phyloP scores from a whole-genome alignment of 2,888 invertebrate species.

The Timema podura region DNA sequence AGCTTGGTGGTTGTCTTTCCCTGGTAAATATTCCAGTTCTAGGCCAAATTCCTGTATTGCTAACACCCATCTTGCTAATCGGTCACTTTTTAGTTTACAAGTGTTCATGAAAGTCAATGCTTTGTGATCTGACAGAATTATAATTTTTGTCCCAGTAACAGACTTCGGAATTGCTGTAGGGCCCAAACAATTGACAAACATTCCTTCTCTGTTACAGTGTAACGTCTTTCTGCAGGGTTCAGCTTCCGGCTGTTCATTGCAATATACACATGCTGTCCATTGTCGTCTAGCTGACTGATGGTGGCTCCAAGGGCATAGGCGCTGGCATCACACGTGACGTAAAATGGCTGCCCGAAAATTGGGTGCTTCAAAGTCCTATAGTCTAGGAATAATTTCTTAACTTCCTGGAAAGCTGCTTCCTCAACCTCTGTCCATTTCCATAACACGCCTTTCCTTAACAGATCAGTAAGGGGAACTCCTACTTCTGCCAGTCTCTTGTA shows the following conservation, averaged over 20 bases:
- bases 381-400: neutral
- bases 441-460: too few relatives aligned
- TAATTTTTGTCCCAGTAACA: neutral
- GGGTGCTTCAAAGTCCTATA: conserved; percentile 28
- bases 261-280: neutral
- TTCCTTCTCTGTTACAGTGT: conserved; percentile 5
- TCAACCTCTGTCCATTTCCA: too few relatives aligned
- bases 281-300: conserved; percentile 14
- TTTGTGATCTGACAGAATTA: neutral
- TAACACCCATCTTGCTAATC: neutral
- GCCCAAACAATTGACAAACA: conserved; percentile 7
- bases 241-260: neutral
- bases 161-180: neutral
- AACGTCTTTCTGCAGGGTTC: neutral
- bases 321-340: conserved; percentile 30
- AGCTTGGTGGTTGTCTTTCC: neutral
- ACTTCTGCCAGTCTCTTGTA: too few relatives aligned
- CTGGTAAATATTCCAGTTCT: neutral
- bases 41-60: conserved; percentile 5
- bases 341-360: conserved; percentile 28
- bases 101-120: neutral
- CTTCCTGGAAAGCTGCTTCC: neutral
- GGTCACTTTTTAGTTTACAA: neutral
- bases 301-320: conserved; percentile 30
- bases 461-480: too few relatives aligned